These are phyloP conservation scores for Cepaea nemoralis DNA, from an alignment of 1,140 invertebrate genomes.

Conservation along the genomic window DNA sequence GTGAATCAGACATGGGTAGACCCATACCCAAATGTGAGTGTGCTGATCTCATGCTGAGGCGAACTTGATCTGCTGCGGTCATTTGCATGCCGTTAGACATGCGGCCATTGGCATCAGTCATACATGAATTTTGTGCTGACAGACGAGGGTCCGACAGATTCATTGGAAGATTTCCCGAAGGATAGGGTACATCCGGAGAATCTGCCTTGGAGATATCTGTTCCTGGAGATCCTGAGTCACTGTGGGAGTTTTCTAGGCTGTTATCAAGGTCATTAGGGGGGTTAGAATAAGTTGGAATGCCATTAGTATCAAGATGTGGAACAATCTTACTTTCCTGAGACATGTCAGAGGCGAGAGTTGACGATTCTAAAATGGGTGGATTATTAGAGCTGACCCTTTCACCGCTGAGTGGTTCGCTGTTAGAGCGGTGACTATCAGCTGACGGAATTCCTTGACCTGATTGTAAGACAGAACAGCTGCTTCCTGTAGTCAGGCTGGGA, in stretches of 20 bases:
- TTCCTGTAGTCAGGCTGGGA: background rate
- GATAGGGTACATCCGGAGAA: background rate
- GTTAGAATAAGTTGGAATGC: conserved; percentile 10
- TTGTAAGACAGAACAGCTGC: background rate
- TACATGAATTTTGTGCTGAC: background rate
- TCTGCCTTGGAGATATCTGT: background rate
- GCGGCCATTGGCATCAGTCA: background rate
- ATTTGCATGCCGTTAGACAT: background rate
- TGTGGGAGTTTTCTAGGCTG: background rate
- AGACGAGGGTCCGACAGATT: background rate
- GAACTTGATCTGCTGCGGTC: background rate
- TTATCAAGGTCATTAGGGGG: conserved; percentile 7
- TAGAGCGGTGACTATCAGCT: background rate
- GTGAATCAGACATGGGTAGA: background rate
- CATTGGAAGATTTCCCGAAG: background rate
- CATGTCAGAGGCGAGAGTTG: background rate
- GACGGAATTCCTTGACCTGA: background rate
- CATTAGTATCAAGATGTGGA: background rate
- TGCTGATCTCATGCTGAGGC: background rate
- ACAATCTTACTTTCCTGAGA: background rate
- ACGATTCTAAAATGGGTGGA: background rate
- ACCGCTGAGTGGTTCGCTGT: background rate
- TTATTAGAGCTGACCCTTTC: background rate
- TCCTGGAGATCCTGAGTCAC: conserved; percentile 9
- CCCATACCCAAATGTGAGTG: conserved; percentile 13